A percentile compares a stretch with the other conserved stretches of the same genome.
Conservation (phyloP, 1,140 invertebrate genomes). For the Drosophila navojoa region DNA sequence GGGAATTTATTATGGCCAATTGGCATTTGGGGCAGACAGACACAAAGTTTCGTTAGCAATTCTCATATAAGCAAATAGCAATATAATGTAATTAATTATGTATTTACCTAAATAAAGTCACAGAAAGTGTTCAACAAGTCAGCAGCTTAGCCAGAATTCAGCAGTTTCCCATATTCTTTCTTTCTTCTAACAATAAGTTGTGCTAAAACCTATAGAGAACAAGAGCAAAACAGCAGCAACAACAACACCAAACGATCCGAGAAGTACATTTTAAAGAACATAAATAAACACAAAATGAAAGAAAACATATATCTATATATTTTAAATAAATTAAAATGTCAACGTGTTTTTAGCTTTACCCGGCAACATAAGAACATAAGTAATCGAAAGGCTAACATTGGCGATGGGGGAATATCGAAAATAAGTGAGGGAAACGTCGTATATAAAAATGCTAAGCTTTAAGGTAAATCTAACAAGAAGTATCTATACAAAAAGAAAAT, state of each 20-base stretch:
- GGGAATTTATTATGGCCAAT: slow-evolving; percentile 3
- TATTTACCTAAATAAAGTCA: slow-evolving; percentile 67
- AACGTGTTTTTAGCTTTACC: slow-evolving; percentile 35
- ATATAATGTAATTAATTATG: not conserved
- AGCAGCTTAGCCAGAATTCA: slow-evolving; percentile 4
- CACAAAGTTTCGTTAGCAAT: slow-evolving; percentile 5
- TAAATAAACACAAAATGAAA: not conserved
- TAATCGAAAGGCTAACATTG: slow-evolving; percentile 23
- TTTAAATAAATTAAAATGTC: slow-evolving; percentile 6
- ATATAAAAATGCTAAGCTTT: slow-evolving; percentile 60
- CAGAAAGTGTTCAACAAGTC: slow-evolving; percentile 71
- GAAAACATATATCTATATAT: slow-evolving; percentile 1
- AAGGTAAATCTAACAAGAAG: slow-evolving; percentile 60
- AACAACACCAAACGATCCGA: slow-evolving; percentile 14
- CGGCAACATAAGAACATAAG: slow-evolving; percentile 17
- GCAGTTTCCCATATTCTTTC: slow-evolving; percentile 1
- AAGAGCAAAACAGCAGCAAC: not conserved
- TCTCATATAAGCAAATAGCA: slow-evolving; percentile 44
- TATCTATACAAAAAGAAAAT: slow-evolving; percentile 45
- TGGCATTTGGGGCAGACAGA: slow-evolving; percentile 6
- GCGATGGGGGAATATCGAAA: slow-evolving; percentile 12
- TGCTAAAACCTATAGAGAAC: slow-evolving; percentile 4
- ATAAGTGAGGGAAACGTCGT: slow-evolving; percentile 26
- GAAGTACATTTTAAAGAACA: slow-evolving; percentile 18
- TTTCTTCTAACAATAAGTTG: slow-evolving; percentile 2